Percentiles rank a stretch among this genome's conserved stretches.
Conservation (phyloP, 2,888 invertebrate species). For the Hyles lineata region DNA sequence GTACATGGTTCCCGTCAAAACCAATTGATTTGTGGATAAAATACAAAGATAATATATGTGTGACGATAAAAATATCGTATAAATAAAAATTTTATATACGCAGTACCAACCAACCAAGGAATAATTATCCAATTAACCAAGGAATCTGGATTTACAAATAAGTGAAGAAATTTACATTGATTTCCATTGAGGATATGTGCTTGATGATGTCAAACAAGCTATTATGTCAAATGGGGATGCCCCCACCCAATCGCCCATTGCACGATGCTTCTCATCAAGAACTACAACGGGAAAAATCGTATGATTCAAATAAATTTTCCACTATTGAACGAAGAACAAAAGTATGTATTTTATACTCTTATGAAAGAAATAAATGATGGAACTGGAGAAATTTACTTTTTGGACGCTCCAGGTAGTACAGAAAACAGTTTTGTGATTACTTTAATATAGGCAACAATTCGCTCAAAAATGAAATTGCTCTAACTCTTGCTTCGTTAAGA, state of each 20-base stretch:
- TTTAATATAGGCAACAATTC: conserved; percentile 5
- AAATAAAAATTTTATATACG: too few species aligned
- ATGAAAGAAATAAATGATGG: too few species aligned
- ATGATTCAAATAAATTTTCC: conserved; percentile 40
- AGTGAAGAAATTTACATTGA: conserved; percentile 39
- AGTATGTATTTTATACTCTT: too few species aligned
- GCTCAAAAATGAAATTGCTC: not conserved
- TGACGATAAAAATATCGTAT: too few species aligned
- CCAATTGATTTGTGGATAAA: conserved; percentile 37
- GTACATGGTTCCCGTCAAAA: conserved; percentile 42
- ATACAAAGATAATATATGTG: conserved; percentile 38
- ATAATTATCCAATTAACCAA: too few species aligned
- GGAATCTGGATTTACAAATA: conserved; percentile 33
- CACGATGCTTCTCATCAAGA: conserved; percentile 41
- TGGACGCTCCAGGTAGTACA: conserved; percentile 30
- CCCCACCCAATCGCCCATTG: conserved; percentile 44
- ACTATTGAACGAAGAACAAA: too few species aligned
- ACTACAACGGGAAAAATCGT: conserved; percentile 41
- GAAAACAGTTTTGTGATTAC: conserved; percentile 19
- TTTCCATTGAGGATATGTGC: conserved; percentile 45
- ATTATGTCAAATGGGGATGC: conserved; percentile 46
- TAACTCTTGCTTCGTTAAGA: not conserved
- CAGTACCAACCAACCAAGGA: too few species aligned
- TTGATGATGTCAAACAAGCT: conserved; percentile 47
- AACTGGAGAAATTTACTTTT: conserved; percentile 28